Conservation (phyloP, 2,113 vertebrate genomes). For the Hypanus sabinus region DNA sequence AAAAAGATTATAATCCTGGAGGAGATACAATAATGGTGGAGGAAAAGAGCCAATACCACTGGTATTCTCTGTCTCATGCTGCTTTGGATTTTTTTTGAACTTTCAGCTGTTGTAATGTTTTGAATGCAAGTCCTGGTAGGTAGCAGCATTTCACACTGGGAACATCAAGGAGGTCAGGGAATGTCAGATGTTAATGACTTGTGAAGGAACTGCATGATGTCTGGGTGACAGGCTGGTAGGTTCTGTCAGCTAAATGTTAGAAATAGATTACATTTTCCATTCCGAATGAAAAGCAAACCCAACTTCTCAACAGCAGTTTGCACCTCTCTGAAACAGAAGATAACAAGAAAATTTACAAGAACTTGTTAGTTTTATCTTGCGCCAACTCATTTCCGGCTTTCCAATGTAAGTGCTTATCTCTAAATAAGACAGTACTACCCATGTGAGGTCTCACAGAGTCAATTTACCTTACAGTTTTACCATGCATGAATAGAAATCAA, state of each 20-base stretch:
- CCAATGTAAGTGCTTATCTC: neutral
- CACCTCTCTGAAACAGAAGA: neutral
- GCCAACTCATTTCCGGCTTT: neutral
- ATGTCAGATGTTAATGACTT: neutral
- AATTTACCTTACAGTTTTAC: neutral
- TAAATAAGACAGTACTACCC: neutral
- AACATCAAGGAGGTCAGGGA: neutral
- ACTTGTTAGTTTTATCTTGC: neutral
- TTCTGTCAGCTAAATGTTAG: neutral
- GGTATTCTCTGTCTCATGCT: neutral
- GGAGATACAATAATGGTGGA: neutral
- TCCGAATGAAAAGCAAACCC: neutral
- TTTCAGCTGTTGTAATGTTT: neutral
- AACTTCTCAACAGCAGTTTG: too few relatives aligned
- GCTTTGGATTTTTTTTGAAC: neutral
- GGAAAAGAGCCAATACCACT: neutral
- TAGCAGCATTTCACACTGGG: neutral
- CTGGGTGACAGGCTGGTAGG: too few relatives aligned
- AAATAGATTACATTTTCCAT: too few relatives aligned
- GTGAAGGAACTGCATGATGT: neutral
- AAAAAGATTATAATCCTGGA: neutral
- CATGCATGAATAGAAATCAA: conserved; percentile 9
- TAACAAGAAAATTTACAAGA: neutral
- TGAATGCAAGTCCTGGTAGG: neutral
- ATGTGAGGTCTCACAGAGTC: neutral